Evolutionary conservation across 2,113 vertebrate genomes (phyloP), one percentile per base, ranked within the genome.

Genomic region (Tachysurus vachellii): DNA sequence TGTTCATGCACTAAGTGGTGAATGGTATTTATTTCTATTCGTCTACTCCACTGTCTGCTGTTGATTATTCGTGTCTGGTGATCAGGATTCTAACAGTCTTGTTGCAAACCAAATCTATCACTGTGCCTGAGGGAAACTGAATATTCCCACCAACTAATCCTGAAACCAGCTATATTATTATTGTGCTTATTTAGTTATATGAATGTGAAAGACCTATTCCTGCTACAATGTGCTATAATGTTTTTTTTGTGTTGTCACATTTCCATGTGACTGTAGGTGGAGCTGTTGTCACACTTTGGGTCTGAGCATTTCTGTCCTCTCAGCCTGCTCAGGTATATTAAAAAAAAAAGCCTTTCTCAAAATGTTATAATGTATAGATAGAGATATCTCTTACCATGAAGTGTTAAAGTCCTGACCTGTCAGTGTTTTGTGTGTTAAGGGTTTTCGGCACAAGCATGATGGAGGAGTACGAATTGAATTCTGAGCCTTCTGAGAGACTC

Each of bases 401-500:
- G 66, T 5, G 2, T 12, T 68, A 2, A 68, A 7, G 7, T 54
- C 7, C 23, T 8, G 83, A 26, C 54, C 85, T 80, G 56, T 28
- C 47, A 47, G 1, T 82, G 26, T 47, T 81, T 13, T 80, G 19
- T 79, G 71, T 26, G 26, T 84, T 54, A 61, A 99, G 98, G 92
- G 97, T 99, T 64, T 99, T 99, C 93, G 98, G 98, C 84, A 99
- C 98, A 26, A 99, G 98, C 91, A 99, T 99, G 98, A 98, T 99
- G 84, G 98, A 99, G 91, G 98, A 99, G 89, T 99, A 99, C 59
- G 98, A 99, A 88, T 96, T 98, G 95, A 99, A 97, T 87, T 97
- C 96, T 47, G 97, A 99, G 90, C 97, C 97, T 0, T 93, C 95
- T 71, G 98, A 99, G 89, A 94, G 97, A 84, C 93, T 95, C 14